Base-by-base conservation (phyloP, 1,140 invertebrate genomes). In the Whitmania pigra region DNA sequence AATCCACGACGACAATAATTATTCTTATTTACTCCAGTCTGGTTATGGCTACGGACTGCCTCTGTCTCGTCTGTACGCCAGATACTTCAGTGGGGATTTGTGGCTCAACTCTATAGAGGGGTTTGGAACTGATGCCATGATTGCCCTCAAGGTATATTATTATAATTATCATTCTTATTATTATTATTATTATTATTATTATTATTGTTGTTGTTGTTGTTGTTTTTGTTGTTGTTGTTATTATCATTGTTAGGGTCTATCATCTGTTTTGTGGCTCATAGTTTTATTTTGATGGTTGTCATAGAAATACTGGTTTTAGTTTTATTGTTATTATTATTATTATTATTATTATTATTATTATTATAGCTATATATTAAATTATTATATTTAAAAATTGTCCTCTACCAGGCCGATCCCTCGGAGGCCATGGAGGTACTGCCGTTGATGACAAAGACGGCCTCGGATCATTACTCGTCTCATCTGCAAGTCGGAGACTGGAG, bases 41-140 rank as follows among this genome's bases (percentile, higher is more conserved):
- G 89, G 95, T 53, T 99, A 97, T 82, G 96, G 96, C 4, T 99
- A 99, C 82, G 96, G 96, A 72, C 84, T 99, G 76, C 96, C 96
- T 22, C 87, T 99, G 69, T 97, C 94, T 0, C 84, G 95, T 74
- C 85, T 99, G n/a, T 99, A 99, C 82, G 97, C 97, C 6, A 86
- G 94, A 71, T 99, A 98, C 84, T 95, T 99, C 83, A 93, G 97
- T 77, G 96, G 96, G 0, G 96, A 99, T 82, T 84, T 99, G 36
- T 87, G 90, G 49, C 81, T 99, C 0, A 86, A 91, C 55, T 95
- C 94, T 2, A 93, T 91, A 80, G 96, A 99, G 78, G 95, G 96
- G 0, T 91, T 89, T 80, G 96, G 96, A 11, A 98, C 95, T 0
- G 95, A 99, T 83, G 93, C 95, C 13, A 88, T 93, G 57, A 89